Evolutionary conservation across 2,797 vertebrate species (phyloP), one percentile per base, ranked within the genome.

Genomic region (Brotula barbata): DNA sequence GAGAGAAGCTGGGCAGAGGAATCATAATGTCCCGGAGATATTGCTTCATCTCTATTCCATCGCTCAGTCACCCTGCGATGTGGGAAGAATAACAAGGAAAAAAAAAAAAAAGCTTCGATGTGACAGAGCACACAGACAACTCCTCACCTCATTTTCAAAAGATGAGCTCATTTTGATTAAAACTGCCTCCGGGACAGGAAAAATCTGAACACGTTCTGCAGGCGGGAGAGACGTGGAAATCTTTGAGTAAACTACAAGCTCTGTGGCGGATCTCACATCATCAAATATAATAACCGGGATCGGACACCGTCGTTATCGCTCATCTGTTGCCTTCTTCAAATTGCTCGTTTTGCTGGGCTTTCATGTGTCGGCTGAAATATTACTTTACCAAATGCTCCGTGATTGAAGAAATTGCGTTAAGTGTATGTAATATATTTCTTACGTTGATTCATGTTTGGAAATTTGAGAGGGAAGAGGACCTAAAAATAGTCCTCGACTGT

Each of bases 31-130:
- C 89, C 91, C 89, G 89, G 84, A 56, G 73, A 88, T 90, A 91
- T 88, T 90, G 90, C 86, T 88, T 95, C 90, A 92, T 75, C 78
- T 90, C 91, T 93, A 93, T 94, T 90, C 92, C 93, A 93, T 95
- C 90, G 92, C 85, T 86, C 82, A 89, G 92, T 90, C 85, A 91
- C 87, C 91, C 95, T 92, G 62, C 69, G 37, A 84, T 82, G 83
- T 62, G 74, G 49, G 84, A 52, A 85, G 58, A 86, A 70, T 46
- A 52, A 78, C 15, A 83, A 64, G 75, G 48, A 78, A 14, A 36
- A 12, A 36, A 36, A 14, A 15, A n/a, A 39, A 56, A 72, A 73
- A 77, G 43, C 65, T 75, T 50, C 48, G 73, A 72, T 41, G 49
- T 68, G 70, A 64, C 55, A 62, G 67, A 49, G 20, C 50, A 53